Base-by-base conservation (phyloP, 2,888 invertebrate species). In the Augiades crinisus region DNA sequence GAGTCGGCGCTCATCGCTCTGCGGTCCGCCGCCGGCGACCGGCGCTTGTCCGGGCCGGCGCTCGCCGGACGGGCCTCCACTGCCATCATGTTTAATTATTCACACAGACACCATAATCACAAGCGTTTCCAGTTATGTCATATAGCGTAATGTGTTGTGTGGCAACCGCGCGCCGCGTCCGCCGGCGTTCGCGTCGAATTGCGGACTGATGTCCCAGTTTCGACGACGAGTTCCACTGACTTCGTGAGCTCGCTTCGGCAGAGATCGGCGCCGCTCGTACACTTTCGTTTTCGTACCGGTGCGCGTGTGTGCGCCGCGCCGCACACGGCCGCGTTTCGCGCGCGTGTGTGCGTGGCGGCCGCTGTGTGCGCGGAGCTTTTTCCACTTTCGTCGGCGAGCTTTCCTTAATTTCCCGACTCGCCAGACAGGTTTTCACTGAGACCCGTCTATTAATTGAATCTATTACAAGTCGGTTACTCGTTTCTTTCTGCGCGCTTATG, bases 141-240 rank as follows among this genome's bases (percentile, higher is more conserved):
- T 77, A 76, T 68, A 75, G 78, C 84, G 85, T 78, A 79, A 81
- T 73, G 70, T 72, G 68, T 66, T 57, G 68, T 68, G 75, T 51
- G 24, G 41, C 30, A 38, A 64, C 61, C 68, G 78, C 72, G 72
- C 70, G 75, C 72, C 78, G 72, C 84, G 86, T 87, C 88, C 85
- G 78, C 71, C 78, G 72, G 75, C 80, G 75, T 68, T 83, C 85
- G 88, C 89, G 81, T 84, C 83, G 81, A 76, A 75, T 79, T 83
- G 85, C 90, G 82, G 86, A 92, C 92, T 91, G 92, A 91, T 92
- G 92, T 91, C 92, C 91, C 92, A 92, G 91, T 91, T 92, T 90
- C 86, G 78, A 70, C 85, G 84, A 78, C 80, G 86, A 90, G 88
- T 89, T 89, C 86, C 70, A 90, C 88, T 84, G 85, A 86, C 87